Conservation (phyloP, 2,797 vertebrate species). For the Peromyscus eremicus region DNA sequence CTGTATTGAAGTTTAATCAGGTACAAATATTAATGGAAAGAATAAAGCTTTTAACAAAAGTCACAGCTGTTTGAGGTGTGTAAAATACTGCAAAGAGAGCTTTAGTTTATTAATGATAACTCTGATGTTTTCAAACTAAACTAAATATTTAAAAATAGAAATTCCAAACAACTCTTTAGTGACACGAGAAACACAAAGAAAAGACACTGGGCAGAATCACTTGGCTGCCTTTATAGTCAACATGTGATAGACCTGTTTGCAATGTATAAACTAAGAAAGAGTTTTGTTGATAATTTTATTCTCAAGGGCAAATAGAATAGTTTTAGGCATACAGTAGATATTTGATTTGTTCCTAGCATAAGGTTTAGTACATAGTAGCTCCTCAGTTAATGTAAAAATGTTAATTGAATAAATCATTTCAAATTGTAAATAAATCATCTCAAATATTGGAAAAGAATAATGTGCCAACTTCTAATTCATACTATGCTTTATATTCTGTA, state of each 20-base stretch:
- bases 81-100: constrained; percentile 81
- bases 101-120: constrained; percentile 82
- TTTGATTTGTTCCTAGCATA: not conserved
- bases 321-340: constrained; percentile 40
- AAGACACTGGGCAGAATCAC: constrained; percentile 41
- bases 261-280: not conserved
- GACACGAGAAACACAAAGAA: constrained; percentile 47
- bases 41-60: constrained; percentile 84
- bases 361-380: not conserved
- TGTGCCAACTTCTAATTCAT: constrained; percentile 24
- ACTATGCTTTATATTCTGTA: not conserved
- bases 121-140: constrained; percentile 83
- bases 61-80: constrained; percentile 81
- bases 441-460: constrained; percentile 34
- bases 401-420: constrained; percentile 10
- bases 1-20: constrained; percentile 87
- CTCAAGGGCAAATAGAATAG: not conserved
- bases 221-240: constrained; percentile 47
- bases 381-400: constrained; percentile 21
- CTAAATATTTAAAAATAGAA: constrained; percentile 45
- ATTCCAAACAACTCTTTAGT: constrained; percentile 61
- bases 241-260: constrained; percentile 7
- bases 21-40: constrained; percentile 86
- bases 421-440: constrained; percentile 30
- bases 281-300: constrained; percentile 57